These are phyloP conservation scores for Rhodinocichla rosea DNA, from an alignment of 2,113 vertebrate genomes.

Conservation along the genomic window DNA sequence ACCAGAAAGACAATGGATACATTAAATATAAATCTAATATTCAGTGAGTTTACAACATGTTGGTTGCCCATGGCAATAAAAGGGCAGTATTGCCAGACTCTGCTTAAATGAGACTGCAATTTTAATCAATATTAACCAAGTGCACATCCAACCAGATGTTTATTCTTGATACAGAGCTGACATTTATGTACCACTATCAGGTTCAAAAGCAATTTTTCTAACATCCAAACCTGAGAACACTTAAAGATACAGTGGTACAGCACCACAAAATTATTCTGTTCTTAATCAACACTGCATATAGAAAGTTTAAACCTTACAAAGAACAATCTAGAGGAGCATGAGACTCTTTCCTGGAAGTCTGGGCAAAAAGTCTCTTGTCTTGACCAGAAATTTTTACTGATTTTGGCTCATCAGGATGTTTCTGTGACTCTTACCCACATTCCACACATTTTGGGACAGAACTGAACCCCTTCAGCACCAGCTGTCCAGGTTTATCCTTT, in stretches of 20 bases:
- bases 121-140: neutral
- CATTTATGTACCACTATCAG: neutral
- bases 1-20: neutral
- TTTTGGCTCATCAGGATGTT: neutral
- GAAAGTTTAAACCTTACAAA: neutral
- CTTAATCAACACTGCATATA: neutral
- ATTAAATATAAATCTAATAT: neutral
- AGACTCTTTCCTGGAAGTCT: neutral
- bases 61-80: slow-evolving; percentile 38
- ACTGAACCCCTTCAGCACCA: neutral
- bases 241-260: neutral
- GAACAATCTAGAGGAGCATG: neutral
- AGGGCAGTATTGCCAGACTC: neutral
- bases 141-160: neutral
- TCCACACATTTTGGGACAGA: neutral
- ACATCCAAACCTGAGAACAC: neutral
- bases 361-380: neutral
- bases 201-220: neutral
- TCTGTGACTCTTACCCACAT: neutral
- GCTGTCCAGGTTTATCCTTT: neutral
- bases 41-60: neutral
- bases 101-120: neutral
- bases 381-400: neutral
- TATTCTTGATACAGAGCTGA: neutral
- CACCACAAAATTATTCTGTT: neutral